Evolutionary conservation across 1,140 invertebrate species (phyloP).

Genomic region (Hesperophylax magnus): DNA sequence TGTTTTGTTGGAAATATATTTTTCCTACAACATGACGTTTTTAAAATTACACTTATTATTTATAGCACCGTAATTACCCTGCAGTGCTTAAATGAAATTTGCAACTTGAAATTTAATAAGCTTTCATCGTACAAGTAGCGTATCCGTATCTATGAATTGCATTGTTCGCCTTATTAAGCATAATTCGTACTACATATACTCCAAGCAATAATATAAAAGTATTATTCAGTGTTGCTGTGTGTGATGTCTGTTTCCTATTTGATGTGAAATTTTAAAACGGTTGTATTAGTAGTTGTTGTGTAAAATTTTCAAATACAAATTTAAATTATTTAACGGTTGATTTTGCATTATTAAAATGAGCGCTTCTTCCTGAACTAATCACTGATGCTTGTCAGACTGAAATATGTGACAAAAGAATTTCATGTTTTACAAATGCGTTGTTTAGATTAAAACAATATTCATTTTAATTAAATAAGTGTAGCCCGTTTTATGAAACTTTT

Average conservation of each 20-base stretch:
- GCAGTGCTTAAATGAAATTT: not conserved
- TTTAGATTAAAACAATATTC: too few species aligned
- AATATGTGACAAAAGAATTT: too few species aligned
- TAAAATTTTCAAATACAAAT: too few species aligned
- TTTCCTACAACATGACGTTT: not conserved
- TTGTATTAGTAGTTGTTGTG: too few species aligned
- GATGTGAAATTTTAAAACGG: too few species aligned
- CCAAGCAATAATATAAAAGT: slow-evolving; percentile 40
- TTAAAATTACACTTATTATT: not conserved
- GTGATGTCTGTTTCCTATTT: not conserved
- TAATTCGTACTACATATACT: slow-evolving; percentile 31
- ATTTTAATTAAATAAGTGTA: too few species aligned
- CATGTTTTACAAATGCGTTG: too few species aligned
- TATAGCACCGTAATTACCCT: not conserved
- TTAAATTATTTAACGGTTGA: too few species aligned
- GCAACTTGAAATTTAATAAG: not conserved
- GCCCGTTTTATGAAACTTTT: too few species aligned
- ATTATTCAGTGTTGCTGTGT: slow-evolving; percentile 24
- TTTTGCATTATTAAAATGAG: too few species aligned
- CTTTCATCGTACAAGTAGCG: not conserved
- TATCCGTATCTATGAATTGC: not conserved
- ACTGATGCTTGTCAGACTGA: too few species aligned
- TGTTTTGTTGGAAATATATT: not conserved
- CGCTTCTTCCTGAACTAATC: too few species aligned
- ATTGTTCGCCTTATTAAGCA: slow-evolving; percentile 24